phyloP scores from a whole-genome alignment of 2,888 invertebrate species.

The Chalcosyrphus nemorum region DNA sequence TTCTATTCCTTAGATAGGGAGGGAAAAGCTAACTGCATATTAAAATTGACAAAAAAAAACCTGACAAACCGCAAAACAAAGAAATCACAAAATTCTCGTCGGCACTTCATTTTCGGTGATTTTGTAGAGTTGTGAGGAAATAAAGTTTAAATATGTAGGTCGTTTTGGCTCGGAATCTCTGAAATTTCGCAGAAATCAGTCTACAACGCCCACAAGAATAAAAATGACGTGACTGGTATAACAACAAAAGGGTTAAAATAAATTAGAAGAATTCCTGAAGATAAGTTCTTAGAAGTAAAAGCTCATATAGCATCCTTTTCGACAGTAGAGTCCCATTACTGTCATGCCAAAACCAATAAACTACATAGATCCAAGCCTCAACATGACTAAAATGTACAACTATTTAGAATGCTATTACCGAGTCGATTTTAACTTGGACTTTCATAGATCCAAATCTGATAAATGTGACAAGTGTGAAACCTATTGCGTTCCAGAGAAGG shows the following conservation, averaged over 20 bases:
- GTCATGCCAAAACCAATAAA: background rate
- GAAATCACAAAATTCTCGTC: background rate
- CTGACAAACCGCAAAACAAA: slow-evolving; percentile 8
- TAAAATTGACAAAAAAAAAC: background rate
- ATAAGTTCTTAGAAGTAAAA: background rate
- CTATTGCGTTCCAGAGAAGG: slow-evolving; percentile 23
- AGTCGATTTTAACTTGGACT: slow-evolving; percentile 23
- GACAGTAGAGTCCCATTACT: slow-evolving; percentile 1
- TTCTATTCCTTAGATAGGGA: slow-evolving; percentile 8
- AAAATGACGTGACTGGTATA: slow-evolving; percentile 7
- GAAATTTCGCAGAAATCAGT: slow-evolving; percentile 23
- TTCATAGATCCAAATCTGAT: slow-evolving; percentile 38
- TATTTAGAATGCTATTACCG: background rate
- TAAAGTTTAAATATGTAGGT: slow-evolving; percentile 22
- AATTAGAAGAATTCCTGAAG: background rate
- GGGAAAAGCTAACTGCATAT: slow-evolving; percentile 23
- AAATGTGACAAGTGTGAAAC: slow-evolving; percentile 37
- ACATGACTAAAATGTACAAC: background rate
- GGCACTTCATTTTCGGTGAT: background rate
- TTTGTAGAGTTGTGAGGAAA: slow-evolving; percentile 17
- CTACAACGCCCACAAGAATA: slow-evolving; percentile 5
- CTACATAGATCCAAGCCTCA: background rate
- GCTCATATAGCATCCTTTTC: too few species aligned
- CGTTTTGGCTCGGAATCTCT: slow-evolving; percentile 30
- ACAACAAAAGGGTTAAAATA: slow-evolving; percentile 8